Percentiles rank a stretch among this genome's conserved stretches.
These are phyloP conservation scores for Hydrozoanthus gracilis DNA, from an alignment of 92 coral and sea anemone genomes.

Conservation along the genomic window DNA sequence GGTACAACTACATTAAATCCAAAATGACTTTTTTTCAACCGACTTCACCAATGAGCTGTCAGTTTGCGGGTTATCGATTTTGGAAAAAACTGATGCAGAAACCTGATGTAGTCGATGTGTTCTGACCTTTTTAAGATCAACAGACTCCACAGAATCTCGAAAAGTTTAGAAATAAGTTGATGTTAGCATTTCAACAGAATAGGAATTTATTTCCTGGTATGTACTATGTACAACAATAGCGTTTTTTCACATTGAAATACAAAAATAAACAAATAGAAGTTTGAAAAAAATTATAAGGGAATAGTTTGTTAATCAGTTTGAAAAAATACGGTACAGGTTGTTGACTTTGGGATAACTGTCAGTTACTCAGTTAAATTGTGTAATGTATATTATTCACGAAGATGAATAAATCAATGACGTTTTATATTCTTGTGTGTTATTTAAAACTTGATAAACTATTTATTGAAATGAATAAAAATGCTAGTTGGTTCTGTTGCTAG, in stretches of 20 bases:
- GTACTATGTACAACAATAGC: slow-evolving; percentile 23
- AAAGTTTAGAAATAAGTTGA: neutral
- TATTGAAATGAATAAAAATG: too few relatives aligned
- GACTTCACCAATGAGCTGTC: slow-evolving; percentile 64
- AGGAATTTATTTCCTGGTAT: neutral
- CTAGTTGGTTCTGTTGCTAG: too few relatives aligned
- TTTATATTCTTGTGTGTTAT: too few relatives aligned
- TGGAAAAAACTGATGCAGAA: slow-evolving; percentile 51
- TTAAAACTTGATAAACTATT: too few relatives aligned
- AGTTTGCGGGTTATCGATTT: slow-evolving; percentile 57
- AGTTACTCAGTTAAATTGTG: too few relatives aligned
- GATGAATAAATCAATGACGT: too few relatives aligned
- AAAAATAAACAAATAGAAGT: neutral
- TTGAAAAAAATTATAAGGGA: too few relatives aligned
- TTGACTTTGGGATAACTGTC: too few relatives aligned
- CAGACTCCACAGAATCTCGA: neutral
- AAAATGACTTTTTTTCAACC: slow-evolving; percentile 62
- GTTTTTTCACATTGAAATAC: slow-evolving; percentile 34
- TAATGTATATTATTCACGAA: too few relatives aligned
- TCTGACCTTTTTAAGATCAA: neutral
- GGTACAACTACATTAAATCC: slow-evolving; percentile 64
- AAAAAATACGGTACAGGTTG: too few relatives aligned
- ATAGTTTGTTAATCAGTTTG: too few relatives aligned
- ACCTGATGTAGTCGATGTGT: slow-evolving; percentile 42
- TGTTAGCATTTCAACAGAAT: neutral